Evolutionary conservation across 2,888 invertebrate species (phyloP).

Genomic region (Luperina nickerlii): DNA sequence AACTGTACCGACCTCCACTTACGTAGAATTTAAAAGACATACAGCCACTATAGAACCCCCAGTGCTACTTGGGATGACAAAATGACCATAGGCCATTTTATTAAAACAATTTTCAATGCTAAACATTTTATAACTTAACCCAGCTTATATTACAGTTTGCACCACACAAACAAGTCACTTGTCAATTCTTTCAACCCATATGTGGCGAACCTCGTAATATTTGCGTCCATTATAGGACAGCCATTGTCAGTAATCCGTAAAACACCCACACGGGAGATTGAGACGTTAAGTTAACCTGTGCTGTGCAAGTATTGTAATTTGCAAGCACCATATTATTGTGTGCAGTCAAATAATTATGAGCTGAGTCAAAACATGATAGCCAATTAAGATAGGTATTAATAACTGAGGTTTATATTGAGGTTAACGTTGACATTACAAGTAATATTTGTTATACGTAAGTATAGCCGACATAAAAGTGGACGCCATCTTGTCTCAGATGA

Average conservation of each 20-base stretch:
- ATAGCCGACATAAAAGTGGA: background rate
- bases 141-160: background rate
- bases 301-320: conserved; percentile 65
- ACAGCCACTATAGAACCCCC: too few relatives aligned
- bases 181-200: background rate
- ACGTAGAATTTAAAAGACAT: too few relatives aligned
- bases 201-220: background rate
- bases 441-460: background rate
- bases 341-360: conserved; percentile 45
- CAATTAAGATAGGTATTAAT: conserved; percentile 15
- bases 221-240: conserved; percentile 52
- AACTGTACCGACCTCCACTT: too few relatives aligned
- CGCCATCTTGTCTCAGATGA: background rate
- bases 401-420: conserved; percentile 6
- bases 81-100: background rate
- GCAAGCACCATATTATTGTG: conserved; percentile 51
- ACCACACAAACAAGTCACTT: background rate
- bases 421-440: background rate
- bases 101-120: background rate
- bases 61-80: too few relatives aligned
- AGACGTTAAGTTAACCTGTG: conserved; percentile 60
- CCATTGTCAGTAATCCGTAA: conserved; percentile 29
- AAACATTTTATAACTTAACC: too few relatives aligned
- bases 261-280: conserved; percentile 64
- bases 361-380: conserved; percentile 55